A percentile compares a stretch with the other conserved stretches of the same genome.
Conservation (phyloP, 2,797 vertebrate genomes). For the Tokudaia muenninki region DNA sequence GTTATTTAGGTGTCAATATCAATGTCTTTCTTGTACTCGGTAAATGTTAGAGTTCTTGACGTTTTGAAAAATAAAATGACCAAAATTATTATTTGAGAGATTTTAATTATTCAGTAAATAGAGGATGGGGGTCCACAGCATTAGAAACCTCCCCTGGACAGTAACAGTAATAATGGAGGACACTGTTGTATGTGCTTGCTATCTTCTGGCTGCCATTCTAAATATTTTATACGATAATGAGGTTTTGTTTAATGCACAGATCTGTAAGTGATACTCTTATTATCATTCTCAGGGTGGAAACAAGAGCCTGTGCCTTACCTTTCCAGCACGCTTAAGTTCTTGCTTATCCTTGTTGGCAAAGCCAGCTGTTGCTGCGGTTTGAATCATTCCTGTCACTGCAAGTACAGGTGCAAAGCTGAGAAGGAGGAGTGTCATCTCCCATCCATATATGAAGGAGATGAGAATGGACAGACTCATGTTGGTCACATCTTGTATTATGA, state of each 20-base stretch:
- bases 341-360: slow-evolving; percentile 81
- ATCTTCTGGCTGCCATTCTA: background rate
- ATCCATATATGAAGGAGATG: slow-evolving; percentile 72
- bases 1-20: background rate
- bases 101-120: slow-evolving; percentile 45
- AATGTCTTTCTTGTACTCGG: slow-evolving; percentile 21
- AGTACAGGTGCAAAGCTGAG: slow-evolving; percentile 76
- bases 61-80: slow-evolving; percentile 65
- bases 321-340: slow-evolving; percentile 75
- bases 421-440: slow-evolving; percentile 83
- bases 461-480: slow-evolving; percentile 79
- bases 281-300: background rate
- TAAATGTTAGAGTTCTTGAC: slow-evolving; percentile 13
- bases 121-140: background rate
- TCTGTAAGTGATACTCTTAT: background rate
- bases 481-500: slow-evolving; percentile 75
- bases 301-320: slow-evolving; percentile 73
- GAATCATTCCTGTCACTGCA: slow-evolving; percentile 73
- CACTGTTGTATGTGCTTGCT: background rate
- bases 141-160: background rate
- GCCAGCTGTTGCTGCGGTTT: slow-evolving; percentile 69
- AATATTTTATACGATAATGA: background rate
- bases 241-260: slow-evolving; percentile 32
- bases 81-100: slow-evolving; percentile 4
- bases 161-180: background rate